Evolutionary conservation across 2,113 vertebrate genomes (phyloP), one percentile per base, ranked within the genome.

Genomic region (Greenwoodochromis staneri): DNA sequence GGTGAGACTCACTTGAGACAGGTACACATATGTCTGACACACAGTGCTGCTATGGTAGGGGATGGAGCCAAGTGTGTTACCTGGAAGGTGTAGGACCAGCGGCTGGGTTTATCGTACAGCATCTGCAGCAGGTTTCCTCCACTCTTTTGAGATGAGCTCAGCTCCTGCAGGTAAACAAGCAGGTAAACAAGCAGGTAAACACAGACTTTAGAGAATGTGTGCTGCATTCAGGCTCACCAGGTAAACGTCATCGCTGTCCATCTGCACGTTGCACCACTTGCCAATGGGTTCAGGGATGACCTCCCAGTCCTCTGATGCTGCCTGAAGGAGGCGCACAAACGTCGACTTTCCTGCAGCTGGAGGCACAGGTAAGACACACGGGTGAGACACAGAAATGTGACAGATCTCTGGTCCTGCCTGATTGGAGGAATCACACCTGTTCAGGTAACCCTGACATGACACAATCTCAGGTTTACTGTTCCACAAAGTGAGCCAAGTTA

Each of bases 71-170:
- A 45, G 9, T 5, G 21, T 8, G 9, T 69, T 89, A 93, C 94
- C 92, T 95, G 94, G 87, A 94, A 95, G 63, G 94, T 94, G 89
- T 94, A 95, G 47, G 94, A 91, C 94, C 94, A 95, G 81, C 93
- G 89, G 45, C 86, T 90, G 1, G 94, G 93, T 82, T 95, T 93
- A 6, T 88, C 38, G 2, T 95, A 94, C 4, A 94, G 45, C 94
- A 95, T 94, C 85, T 95, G 94, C 10, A 95, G 89, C 19, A 95
- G 84, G 83, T 95, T 94, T 21, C 92, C 94, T 53, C 94, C 94
- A 27, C 92, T 93, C 69, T 94, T 95, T 90, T 94, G 94, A 36
- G 93, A 95, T 2, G 94, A 94, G 5, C 89, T 94, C 78, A 94
- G 31, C 34, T 94, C 93, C 93, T 94, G 47, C 6, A 69, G 12